Evolutionary conservation across 1,140 invertebrate species (phyloP), one percentile per base, ranked within the genome.

Genomic region (Contarinia nasturtii): DNA sequence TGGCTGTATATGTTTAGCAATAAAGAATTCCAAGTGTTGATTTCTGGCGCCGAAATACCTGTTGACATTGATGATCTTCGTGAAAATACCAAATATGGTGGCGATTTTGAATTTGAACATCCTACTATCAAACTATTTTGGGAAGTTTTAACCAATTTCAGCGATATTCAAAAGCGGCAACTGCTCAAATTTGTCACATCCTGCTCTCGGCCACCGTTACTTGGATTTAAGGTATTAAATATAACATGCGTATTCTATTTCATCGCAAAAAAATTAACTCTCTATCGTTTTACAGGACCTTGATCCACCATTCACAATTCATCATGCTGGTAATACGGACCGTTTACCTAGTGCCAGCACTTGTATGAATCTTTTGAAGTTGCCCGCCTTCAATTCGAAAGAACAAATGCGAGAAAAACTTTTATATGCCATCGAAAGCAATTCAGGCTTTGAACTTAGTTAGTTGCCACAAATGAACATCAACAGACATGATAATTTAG

Each of bases 151-250:
- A 69, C 79, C 50, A 72, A 73, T 17, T 91, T 97, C 57, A 80
- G 74, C 50, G 89, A 94, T 63, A 69, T 76, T 20, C 83, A 95
- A 59, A 79, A 82, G 46, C 71, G 89, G 46, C 81, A 90, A 55
- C 64, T 98, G 12, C 66, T 98, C 0, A 94, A 95, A 65, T 98
- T 98, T 73, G 91, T 96, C 5, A 98, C 94, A 1, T 94, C 90
- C 59, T 96, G 91, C 57, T 96, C 92, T 1, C 66, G 91, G 53
- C 90, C 92, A n/a, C 94, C 94, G 4, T 68, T 97, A n/a, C 67
- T 96, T 18, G 94, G 94, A 14, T 98, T 97, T 60, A 96, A 93
- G 76, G 89, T 84, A 64, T 15, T 53, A 17, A 42, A 40, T 44
- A 36, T 49, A 37, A 43, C 33, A 18, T 51, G 51, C 27, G 42